Evolutionary conservation across 2,888 invertebrate species (phyloP).

Genomic region (Chloroclysta siterata): DNA sequence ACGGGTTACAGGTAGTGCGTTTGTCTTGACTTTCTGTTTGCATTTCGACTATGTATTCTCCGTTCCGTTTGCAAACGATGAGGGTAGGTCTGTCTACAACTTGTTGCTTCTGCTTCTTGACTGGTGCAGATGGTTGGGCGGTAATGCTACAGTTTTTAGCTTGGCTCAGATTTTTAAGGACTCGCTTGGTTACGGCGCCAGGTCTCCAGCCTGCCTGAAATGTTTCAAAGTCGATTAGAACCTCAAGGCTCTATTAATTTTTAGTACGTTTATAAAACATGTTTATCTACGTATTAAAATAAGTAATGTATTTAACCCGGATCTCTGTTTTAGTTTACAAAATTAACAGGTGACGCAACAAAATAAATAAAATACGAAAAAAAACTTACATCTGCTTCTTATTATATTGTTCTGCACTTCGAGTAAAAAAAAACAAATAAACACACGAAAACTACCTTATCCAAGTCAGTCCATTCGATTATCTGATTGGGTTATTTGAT

Average conservation of each 20-base stretch:
- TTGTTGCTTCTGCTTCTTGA: slow-evolving; percentile 58
- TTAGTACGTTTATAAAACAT: too few species aligned
- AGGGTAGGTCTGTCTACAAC: slow-evolving; percentile 64
- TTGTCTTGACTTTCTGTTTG: slow-evolving; percentile 51
- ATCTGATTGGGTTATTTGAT: not conserved
- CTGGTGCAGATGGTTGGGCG: slow-evolving; percentile 44
- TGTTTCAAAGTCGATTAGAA: not conserved
- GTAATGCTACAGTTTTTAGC: slow-evolving; percentile 52
- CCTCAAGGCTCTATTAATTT: not conserved
- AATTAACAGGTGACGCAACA: not conserved
- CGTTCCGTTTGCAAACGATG: slow-evolving; percentile 63
- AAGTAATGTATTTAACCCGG: too few species aligned
- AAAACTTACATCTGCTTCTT: slow-evolving; percentile 14
- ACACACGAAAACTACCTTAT: not conserved
- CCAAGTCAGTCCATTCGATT: not conserved
- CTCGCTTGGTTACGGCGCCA: slow-evolving; percentile 70
- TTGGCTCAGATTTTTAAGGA: slow-evolving; percentile 62
- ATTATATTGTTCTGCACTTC: not conserved
- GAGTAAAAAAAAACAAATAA: not conserved
- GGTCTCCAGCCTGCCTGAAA: slow-evolving; percentile 74
- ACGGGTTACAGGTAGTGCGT: slow-evolving; percentile 53
- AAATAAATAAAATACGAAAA: slow-evolving; percentile 14
- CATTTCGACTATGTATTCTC: slow-evolving; percentile 70
- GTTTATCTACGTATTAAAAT: too few species aligned
- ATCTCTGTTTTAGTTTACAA: too few species aligned